These are phyloP conservation scores for Steinernema khuongi DNA, from an alignment of 1,140 invertebrate genomes.

Conservation along the genomic window DNA sequence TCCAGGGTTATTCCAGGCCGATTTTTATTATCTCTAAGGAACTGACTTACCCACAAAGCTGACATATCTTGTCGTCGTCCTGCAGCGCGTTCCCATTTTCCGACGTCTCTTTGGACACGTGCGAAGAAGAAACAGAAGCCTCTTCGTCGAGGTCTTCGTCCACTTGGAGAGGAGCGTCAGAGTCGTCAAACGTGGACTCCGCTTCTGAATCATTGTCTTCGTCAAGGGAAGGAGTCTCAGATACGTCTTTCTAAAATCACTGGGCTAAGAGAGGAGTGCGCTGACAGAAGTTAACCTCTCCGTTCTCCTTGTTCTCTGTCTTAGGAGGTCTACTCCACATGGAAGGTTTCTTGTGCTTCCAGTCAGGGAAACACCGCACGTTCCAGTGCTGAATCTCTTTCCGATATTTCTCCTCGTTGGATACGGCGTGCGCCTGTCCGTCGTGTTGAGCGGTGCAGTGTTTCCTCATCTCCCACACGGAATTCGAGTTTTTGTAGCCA, in stretches of 20 bases:
- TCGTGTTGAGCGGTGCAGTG: constrained; percentile 45
- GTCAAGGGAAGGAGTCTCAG: neutral
- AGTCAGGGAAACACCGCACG: constrained; percentile 44
- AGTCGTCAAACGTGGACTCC: neutral
- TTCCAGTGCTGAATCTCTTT: constrained; percentile 46
- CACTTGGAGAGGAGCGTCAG: neutral
- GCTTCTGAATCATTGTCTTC: constrained; percentile 18
- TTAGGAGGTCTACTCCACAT: constrained; percentile 19
- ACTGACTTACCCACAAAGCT: constrained; percentile 30
- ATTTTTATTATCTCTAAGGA: no score
- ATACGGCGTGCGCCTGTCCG: constrained; percentile 32
- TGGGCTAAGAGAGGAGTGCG: neutral
- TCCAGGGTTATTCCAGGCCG: no score
- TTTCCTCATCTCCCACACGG: constrained; percentile 48
- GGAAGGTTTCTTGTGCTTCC: constrained; percentile 46
- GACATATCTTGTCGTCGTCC: constrained; percentile 28
- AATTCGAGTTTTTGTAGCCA: constrained; percentile 52
- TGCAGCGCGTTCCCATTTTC: neutral
- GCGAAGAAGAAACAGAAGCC: neutral
- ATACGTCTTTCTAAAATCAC: neutral
- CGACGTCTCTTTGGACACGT: neutral
- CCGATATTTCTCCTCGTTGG: constrained; percentile 49
- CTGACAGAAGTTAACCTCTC: neutral
- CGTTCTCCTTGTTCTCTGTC: constrained; percentile 20
- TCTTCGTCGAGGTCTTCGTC: neutral